Base-by-base conservation (phyloP, 2,888 invertebrate species). In the Trissolcus japonicus region DNA sequence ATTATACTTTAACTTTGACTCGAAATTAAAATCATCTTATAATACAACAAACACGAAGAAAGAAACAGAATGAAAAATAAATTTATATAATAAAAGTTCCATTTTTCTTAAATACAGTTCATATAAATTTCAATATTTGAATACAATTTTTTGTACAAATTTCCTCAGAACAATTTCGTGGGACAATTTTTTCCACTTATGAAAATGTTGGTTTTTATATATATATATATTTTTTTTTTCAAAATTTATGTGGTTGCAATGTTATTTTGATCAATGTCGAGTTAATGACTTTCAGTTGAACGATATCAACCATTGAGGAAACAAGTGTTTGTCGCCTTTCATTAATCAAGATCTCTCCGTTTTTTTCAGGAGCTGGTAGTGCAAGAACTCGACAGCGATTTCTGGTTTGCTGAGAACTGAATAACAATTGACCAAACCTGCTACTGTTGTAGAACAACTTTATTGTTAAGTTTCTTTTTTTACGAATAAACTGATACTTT, bases 311-410 rank as follows among this genome's bases (percentile, higher is more conserved):
- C 29, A 11, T 17, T 67, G 29, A 50, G 53, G 57, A 16, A 25
- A 14, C n/a, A 21, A 57, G 13, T 6, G 51, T 46, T 43, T 29
- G 60, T 19, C 43, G 46, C 51, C 21, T 63, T 65, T 72, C 63
- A 65, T 72, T 72, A 59, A 72, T 72, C 65, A 56, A 59, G 65
- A 66, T 61, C 48, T 62, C 51, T 67, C 53, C 67, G 51, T n/a
- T 56, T n/a, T 67, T 74, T 62, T 67, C 40, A 73, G 66, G 57
- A 46, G 46, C 46, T 46, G 46, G 46, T 46, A 46, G 46, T 16
- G 16, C 46, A 46, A 46, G 46, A 46, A 46, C 46, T 46, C 14
- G 16, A 14, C 46, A 46, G n/a, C 46, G 16, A n/a, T n/a, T 16
- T 46, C 14, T 46, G 46, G 46, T 46, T 46, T 46, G 16, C 16